phyloP scores from a whole-genome alignment of 1,140 invertebrate species.

The Lepidurus arcticus region DNA sequence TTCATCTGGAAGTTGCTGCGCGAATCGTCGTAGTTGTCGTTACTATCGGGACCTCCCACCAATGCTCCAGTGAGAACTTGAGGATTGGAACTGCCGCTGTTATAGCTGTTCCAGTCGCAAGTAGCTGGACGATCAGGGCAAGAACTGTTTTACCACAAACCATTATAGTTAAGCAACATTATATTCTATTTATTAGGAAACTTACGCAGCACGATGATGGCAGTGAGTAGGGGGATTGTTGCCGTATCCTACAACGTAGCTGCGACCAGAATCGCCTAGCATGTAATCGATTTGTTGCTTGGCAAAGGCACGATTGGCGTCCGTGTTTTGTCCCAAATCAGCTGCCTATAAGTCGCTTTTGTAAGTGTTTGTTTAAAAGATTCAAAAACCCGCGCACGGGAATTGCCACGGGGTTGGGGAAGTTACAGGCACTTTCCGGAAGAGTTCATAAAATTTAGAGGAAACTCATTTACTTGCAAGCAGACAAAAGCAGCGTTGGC shows the following conservation, averaged over 20 bases:
- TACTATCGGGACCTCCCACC: conserved; percentile 53
- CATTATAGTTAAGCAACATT: neutral
- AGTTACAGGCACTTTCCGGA: no score
- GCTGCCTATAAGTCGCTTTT: conserved; percentile 44
- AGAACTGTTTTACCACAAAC: conserved; percentile 43
- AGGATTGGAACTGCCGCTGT: conserved; percentile 47
- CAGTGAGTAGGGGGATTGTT: conserved; percentile 52
- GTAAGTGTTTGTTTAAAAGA: no score
- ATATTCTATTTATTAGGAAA: neutral
- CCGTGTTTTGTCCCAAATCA: conserved; percentile 43
- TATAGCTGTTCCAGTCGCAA: conserved; percentile 51
- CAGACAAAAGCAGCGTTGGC: conserved; percentile 56
- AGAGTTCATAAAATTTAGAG: no score
- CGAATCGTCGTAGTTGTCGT: conserved; percentile 50
- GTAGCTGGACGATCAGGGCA: conserved; percentile 49
- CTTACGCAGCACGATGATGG: conserved; percentile 51
- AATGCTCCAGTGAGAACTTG: conserved; percentile 53
- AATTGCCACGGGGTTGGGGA: no score
- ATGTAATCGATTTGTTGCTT: conserved; percentile 58
- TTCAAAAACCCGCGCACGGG: no score
- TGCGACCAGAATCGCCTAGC: conserved; percentile 54
- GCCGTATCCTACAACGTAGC: conserved; percentile 60
- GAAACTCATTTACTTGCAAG: conserved; percentile 40
- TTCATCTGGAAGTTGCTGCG: conserved; percentile 52
- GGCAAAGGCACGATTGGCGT: conserved; percentile 49